phyloP scores from a whole-genome alignment of 2,797 vertebrate genomes.

The Cryptoblepharus egeriae region DNA sequence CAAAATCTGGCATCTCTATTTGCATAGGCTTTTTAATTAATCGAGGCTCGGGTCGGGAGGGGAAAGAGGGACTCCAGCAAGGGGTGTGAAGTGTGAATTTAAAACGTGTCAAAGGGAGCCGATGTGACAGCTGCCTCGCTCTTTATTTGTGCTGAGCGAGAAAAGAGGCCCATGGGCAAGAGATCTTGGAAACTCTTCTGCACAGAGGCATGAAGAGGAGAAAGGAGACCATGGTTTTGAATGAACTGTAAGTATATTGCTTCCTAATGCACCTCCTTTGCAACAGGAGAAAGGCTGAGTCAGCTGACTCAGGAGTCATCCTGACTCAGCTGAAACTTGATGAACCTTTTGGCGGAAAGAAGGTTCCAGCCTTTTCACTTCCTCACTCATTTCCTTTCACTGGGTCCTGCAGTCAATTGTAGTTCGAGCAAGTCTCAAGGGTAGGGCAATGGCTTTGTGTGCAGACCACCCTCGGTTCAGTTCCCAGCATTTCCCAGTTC shows the following conservation, averaged over 20 bases:
- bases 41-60: slow-evolving; percentile 7
- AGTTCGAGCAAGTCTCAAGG: not conserved
- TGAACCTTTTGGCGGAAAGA: not conserved
- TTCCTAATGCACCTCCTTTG: not conserved
- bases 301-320: too few species aligned
- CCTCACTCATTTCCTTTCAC: not conserved
- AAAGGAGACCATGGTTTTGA: slow-evolving; percentile 4
- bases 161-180: slow-evolving; percentile 23
- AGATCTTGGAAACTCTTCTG: slow-evolving; percentile 10
- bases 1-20: slow-evolving; percentile 8
- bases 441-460: too few species aligned
- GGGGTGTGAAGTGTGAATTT: slow-evolving; percentile 46
- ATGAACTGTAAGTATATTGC: slow-evolving; percentile 35
- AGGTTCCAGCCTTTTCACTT: not conserved
- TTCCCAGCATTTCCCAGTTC: too few species aligned
- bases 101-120: slow-evolving; percentile 40
- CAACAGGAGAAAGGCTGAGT: slow-evolving; percentile 7
- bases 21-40: slow-evolving; percentile 38
- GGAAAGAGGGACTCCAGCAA: slow-evolving; percentile 8
- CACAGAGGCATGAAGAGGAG: slow-evolving; percentile 10
- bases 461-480: too few species aligned
- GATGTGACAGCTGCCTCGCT: slow-evolving; percentile 10
- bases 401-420: not conserved
- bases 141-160: slow-evolving; percentile 12
- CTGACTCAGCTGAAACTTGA: slow-evolving; percentile 13